Evolutionary conservation across 1,140 invertebrate species (phyloP).

Genomic region (Drosophila ogumai): DNA sequence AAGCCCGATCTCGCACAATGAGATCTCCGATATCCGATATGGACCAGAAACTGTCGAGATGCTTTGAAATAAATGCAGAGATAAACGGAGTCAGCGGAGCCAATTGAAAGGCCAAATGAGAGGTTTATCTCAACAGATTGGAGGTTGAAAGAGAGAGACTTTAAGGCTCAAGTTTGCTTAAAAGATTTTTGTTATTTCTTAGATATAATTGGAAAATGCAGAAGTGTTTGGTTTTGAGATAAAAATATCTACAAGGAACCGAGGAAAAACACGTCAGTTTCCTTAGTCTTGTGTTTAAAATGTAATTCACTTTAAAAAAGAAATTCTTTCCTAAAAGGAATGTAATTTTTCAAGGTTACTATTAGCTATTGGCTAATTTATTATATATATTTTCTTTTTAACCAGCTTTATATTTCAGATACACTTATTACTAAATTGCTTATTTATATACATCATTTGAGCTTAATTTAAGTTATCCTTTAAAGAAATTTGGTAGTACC

Average conservation of each 20-base stretch:
- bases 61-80: conserved; percentile 40
- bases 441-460: too few relatives aligned
- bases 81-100: conserved; percentile 37
- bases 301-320: too few relatives aligned
- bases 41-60: conserved; percentile 49
- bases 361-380: too few relatives aligned
- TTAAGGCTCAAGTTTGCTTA: not conserved
- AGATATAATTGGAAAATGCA: not conserved
- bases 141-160: not conserved
- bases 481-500: not conserved
- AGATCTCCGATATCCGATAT: conserved; percentile 64
- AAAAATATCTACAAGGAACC: too few relatives aligned
- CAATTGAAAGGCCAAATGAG: conserved; percentile 27
- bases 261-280: not conserved
- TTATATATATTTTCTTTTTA: too few relatives aligned
- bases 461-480: too few relatives aligned
- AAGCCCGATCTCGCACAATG: conserved; percentile 62
- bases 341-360: too few relatives aligned
- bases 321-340: too few relatives aligned
- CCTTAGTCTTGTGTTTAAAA: too few relatives aligned
- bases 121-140: conserved; percentile 18
- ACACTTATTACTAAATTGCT: too few relatives aligned
- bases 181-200: not conserved
- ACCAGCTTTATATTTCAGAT: too few relatives aligned
- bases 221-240: not conserved